Conservation (phyloP, 2,113 vertebrate species). For the Tupaia tana region DNA sequence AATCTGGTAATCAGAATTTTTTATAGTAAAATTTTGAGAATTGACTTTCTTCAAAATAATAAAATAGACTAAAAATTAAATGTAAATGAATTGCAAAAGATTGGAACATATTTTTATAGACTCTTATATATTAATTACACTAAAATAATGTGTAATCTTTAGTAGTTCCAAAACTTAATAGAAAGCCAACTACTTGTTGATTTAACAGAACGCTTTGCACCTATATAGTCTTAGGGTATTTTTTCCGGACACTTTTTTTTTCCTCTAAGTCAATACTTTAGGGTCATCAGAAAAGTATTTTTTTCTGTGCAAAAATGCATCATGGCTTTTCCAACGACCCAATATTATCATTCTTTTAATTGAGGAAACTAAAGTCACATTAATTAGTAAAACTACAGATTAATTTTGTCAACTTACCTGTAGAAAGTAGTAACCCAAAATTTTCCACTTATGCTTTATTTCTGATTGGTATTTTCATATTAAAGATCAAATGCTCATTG, state of each 20-base stretch:
- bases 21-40: slow-evolving; percentile 49
- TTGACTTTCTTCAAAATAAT: slow-evolving; percentile 37
- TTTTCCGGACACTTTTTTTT: slow-evolving; percentile 24
- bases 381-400: slow-evolving; percentile 50
- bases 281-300: too few species aligned
- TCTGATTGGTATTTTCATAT: slow-evolving; percentile 32
- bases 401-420: neutral
- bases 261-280: neutral
- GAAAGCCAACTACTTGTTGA: slow-evolving; percentile 20
- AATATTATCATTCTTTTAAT: neutral
- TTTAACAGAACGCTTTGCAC: neutral
- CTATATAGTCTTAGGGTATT: neutral
- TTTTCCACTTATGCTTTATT: slow-evolving; percentile 32
- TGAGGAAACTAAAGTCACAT: slow-evolving; percentile 39
- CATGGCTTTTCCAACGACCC: too few species aligned
- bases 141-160: slow-evolving; percentile 32
- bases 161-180: slow-evolving; percentile 20
- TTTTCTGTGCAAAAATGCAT: too few species aligned
- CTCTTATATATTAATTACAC: neutral
- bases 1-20: neutral
- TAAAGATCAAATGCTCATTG: slow-evolving; percentile 35
- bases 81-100: neutral
- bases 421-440: slow-evolving; percentile 28
- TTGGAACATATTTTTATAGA: slow-evolving; percentile 37
- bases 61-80: slow-evolving; percentile 44